These are phyloP conservation scores for Mya arenaria DNA, from an alignment of 1,140 invertebrate species.

Conservation along the genomic window DNA sequence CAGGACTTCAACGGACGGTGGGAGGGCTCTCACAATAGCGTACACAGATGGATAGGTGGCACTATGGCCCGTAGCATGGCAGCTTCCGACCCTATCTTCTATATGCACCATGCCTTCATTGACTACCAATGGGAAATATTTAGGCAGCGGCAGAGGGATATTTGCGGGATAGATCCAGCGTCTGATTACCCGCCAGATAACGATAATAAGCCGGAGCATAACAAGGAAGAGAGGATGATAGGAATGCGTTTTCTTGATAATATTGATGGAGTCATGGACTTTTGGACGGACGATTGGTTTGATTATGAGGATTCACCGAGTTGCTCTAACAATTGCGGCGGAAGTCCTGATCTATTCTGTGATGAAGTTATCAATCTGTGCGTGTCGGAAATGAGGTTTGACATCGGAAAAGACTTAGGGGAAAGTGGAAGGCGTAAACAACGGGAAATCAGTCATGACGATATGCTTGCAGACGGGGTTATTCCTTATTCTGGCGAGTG, in stretches of 20 bases:
- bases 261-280: no score
- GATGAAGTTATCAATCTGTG: not conserved
- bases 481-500: no score
- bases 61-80: conserved; percentile 66
- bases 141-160: conserved; percentile 3
- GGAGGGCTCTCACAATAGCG: conserved; percentile 64
- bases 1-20: conserved; percentile 1
- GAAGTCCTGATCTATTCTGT: conserved; percentile 13
- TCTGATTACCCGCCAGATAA: conserved; percentile 21
- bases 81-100: conserved; percentile 79
- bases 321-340: conserved; percentile 26
- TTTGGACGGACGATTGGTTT: conserved; percentile 37
- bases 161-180: not conserved
- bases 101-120: conserved; percentile 79
- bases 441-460: no score
- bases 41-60: conserved; percentile 70
- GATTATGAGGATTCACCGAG: conserved; percentile 25
- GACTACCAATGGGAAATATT: conserved; percentile 73
- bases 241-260: conserved; percentile 1
- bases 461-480: no score
- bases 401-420: no score
- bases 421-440: no score
- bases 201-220: not conserved
- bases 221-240: not conserved
- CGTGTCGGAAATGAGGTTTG: not conserved